Conservation (phyloP, 2,113 vertebrate genomes). For the Lampris megalopsis region DNA sequence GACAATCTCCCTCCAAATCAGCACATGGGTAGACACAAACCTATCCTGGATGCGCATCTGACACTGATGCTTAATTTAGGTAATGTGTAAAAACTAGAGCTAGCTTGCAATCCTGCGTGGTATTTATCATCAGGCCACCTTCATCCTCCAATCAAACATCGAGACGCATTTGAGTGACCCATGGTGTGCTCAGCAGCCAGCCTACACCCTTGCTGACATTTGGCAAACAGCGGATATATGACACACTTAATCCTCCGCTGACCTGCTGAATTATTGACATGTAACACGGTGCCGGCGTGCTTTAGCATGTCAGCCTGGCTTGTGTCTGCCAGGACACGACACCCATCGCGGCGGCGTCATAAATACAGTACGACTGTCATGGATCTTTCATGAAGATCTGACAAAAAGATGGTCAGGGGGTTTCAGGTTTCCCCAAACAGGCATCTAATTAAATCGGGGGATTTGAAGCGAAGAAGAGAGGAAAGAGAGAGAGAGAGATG, state of each 20-base stretch:
- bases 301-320: conserved; percentile 14
- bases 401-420: background rate
- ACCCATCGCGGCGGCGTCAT: conserved; percentile 33
- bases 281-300: conserved; percentile 33
- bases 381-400: conserved; percentile 44
- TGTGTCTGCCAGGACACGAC: conserved; percentile 7
- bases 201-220: background rate
- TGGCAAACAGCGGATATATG: conserved; percentile 30
- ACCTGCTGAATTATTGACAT: conserved; percentile 44
- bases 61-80: too few species aligned
- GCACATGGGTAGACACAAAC: too few species aligned
- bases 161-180: background rate
- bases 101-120: too few species aligned
- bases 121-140: too few species aligned
- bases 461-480: conserved; percentile 6
- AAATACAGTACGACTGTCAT: conserved; percentile 56
- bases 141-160: background rate
- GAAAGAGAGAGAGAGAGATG: background rate
- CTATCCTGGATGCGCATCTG: too few species aligned
- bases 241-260: conserved; percentile 14
- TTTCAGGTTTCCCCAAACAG: conserved; percentile 43
- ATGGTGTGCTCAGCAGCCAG: background rate
- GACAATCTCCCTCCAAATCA: too few species aligned
- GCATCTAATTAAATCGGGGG: conserved; percentile 20
- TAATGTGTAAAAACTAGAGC: too few species aligned